Conservation (phyloP, 2,113 vertebrate species). For the Ptyas mucosa region DNA sequence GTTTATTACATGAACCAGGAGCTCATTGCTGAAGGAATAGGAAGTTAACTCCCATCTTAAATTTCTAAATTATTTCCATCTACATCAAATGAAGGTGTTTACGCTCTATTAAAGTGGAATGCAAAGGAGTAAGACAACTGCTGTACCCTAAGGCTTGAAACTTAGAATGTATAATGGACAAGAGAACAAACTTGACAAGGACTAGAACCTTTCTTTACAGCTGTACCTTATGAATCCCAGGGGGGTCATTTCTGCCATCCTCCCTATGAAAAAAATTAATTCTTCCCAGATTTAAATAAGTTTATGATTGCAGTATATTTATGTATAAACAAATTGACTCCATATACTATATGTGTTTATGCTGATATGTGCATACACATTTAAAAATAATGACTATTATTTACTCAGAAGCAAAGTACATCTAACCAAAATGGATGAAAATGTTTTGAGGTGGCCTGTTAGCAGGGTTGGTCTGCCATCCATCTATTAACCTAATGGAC, state of each 20-base stretch:
- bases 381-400: not conserved
- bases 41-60: constrained; percentile 3
- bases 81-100: not conserved
- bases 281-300: not conserved
- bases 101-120: not conserved
- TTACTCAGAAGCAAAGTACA: not conserved
- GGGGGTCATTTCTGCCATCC: not conserved
- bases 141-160: not conserved
- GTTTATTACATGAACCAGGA: not conserved
- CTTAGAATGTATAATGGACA: not conserved
- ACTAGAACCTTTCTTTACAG: not conserved
- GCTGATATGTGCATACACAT: not conserved
- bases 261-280: not conserved
- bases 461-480: not conserved
- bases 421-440: not conserved
- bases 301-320: not conserved
- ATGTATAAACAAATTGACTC: not conserved
- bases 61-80: not conserved
- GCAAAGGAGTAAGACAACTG: not conserved
- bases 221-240: not conserved
- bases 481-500: not conserved
- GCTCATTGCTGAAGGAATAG: not conserved
- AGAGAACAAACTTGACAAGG: not conserved
- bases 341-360: not conserved
- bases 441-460: not conserved